Base-by-base conservation (phyloP, 1,140 invertebrate species). In the Nebria ingens region DNA sequence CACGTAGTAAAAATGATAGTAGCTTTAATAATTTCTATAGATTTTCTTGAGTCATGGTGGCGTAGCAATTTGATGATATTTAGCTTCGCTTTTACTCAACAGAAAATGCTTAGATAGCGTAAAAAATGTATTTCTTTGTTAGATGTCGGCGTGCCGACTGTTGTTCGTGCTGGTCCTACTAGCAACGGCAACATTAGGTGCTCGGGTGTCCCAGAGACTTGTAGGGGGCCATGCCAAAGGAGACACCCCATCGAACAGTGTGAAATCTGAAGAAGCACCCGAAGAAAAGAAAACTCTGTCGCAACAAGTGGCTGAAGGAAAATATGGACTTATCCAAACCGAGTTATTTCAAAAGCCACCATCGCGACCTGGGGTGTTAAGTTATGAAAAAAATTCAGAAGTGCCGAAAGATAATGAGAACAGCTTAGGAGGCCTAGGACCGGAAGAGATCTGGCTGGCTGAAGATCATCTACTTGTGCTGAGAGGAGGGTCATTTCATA, bases 391-490 rank as follows among this genome's bases (percentile, higher is more conserved):
- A 0, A 90, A 91, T 64, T 75, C 83, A 0, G 88, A 91, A 63
- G 85, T 87, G 1, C 81, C 85, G 0, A 82, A 83, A 61, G 88
- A 92, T 66, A 89, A 83, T 54, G 75, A 81, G 1, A 79, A 85
- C 54, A 91, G 82, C 68, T 75, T 89, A 2, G 90, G 89, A 11
- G 90, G 90, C 12, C 71, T 93, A 0, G 82, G 85, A 60, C 80
- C 85, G 60, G 84, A 91, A 42, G 89, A 93, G 58, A 91, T 93
- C 59, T 93, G 89, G 88, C 71, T 93, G 42, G 86, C 89, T 0
- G 90, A 93, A 64, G 89, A 91, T 64, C 89, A 93, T 66, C 71
- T 93, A 22, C 69, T 93, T 12, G 89, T 93, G 11, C 70, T 93
- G 20, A 84, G 82, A 66, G 91, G 91, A 20, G 89, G 89, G 13